Base-by-base conservation (phyloP, 2,797 vertebrate species). In the Pempheris klunzingeri region DNA sequence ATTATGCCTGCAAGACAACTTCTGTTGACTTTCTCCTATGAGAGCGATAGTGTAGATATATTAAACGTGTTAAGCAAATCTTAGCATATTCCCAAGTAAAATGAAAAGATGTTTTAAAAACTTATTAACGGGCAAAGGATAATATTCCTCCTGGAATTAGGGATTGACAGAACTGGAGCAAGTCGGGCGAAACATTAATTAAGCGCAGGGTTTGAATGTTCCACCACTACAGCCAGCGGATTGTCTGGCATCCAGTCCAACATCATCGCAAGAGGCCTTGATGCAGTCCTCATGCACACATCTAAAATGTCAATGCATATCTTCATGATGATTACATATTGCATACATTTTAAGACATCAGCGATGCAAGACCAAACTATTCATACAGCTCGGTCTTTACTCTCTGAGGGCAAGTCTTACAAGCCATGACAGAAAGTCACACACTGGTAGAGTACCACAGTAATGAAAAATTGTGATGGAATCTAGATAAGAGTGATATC, bases 151-250 rank as follows among this genome's bases (percentile, higher is more conserved):
- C 82, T 91, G 91, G 93, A 91, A 89, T 90, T 75, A 81, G 44
- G 88, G 92, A 94, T 88, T 93, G 93, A 93, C 93, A 90, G 92
- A 94, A 93, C 83, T 92, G 83, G 94, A 94, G 92, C 93, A 90
- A 87, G 66, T 91, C 83, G 82, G 70, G 82, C 83, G 84, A 90
- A 93, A 94, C 90, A 79, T 93, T 94, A 93, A 95, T 94, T 93
- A 94, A 93, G 88, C 61, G 71, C 82, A 77, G 78, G 81, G 90
- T 88, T 91, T 87, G 80, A 85, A 82, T 26, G 49, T 77, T 90
- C 58, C 78, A 69, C 71, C 47, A 4, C 76, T 77, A 80, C 57
- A 77, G 76, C 75, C 74, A 79, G 63, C n/a, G n/a, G 80, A 79
- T 62, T 44, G 72, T 75, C 65, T 60, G 63, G 61, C 67, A 47